Conservation (phyloP, 2,113 vertebrate genomes). For the Melanocharis versteri region DNA sequence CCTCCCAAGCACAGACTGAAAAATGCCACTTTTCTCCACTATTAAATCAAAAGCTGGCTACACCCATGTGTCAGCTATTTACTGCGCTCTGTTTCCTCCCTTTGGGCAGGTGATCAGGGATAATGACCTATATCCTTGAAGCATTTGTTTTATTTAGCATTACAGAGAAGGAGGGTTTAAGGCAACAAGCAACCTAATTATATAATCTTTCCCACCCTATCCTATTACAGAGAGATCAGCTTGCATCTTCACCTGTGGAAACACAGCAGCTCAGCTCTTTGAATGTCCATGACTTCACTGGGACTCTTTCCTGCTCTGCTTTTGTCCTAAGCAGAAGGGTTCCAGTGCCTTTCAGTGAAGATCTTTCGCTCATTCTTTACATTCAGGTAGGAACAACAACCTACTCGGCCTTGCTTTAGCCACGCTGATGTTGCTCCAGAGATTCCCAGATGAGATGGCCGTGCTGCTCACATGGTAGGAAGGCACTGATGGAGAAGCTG, state of each 20-base stretch:
- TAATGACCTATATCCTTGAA: slow-evolving; percentile 16
- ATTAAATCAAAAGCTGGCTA: not conserved
- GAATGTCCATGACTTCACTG: not conserved
- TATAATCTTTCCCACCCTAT: not conserved
- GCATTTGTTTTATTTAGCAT: slow-evolving; percentile 28
- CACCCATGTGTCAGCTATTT: not conserved
- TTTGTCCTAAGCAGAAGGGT: not conserved
- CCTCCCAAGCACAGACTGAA: not conserved
- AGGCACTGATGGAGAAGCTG: not conserved
- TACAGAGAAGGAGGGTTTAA: not conserved
- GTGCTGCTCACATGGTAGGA: not conserved
- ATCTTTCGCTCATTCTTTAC: not conserved
- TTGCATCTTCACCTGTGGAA: not conserved
- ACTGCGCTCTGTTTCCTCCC: not conserved
- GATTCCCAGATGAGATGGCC: not conserved
- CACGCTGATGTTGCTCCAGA: rapidly evolving
- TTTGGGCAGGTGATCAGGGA: not conserved
- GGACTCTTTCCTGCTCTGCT: not conserved
- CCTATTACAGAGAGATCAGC: not conserved
- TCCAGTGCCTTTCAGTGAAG: not conserved
- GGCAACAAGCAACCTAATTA: not conserved
- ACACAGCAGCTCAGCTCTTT: not conserved
- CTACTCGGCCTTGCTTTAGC: not conserved
- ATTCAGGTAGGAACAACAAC: not conserved
- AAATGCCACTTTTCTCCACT: slow-evolving; percentile 5